Evolutionary conservation across 2,888 invertebrate genomes (phyloP), one percentile per base, ranked within the genome.

Genomic region (Catocala nupta): DNA sequence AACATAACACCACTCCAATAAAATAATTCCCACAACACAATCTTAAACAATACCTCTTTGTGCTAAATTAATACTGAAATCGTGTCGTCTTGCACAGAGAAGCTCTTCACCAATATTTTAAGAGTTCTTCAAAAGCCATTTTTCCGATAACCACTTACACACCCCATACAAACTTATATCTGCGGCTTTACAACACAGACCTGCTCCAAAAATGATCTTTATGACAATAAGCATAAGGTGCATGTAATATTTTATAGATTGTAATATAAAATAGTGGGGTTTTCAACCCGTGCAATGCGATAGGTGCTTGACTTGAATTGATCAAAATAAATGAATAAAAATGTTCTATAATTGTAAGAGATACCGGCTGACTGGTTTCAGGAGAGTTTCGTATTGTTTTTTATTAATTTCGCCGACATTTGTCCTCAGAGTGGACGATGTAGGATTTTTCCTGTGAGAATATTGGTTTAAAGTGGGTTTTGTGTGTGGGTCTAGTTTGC

Each of bases 271-370:
- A 36, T 79, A 59, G 81, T 73, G 44, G 70, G 75, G 63, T 73
- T 68, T 76, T 77, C 75, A 80, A 77, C 79, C 79, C 73, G 68
- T 81, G 89, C 89, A 84, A 89, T 78, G 85, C 89, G 92, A 92
- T 91, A 87, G 86, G 83, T 87, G 85, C 93, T 93, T 92, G 91
- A 92, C 90, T 85, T 83, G 83, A 83, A 82, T 82, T 85, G 89
- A 88, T 89, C 87, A 90, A 90, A 90, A 92, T 90, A 91, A 81
- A 87, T 85, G 83, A 84, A 84, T 81, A 82, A 87, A 85, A 87
- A 85, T 87, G 85, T 85, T 86, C 85, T 87, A 67, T 86, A 81
- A 85, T 86, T 83, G 82, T 82, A 77, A 80, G 82, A 88, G 90
- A 90, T 81, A 88, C 79, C 88, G 93, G 86, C 76, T 88, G 88